A percentile compares a stretch with the other conserved stretches of the same genome.
Conservation (phyloP, 1,140 invertebrate species). For the Drosophila kepulauana region DNA sequence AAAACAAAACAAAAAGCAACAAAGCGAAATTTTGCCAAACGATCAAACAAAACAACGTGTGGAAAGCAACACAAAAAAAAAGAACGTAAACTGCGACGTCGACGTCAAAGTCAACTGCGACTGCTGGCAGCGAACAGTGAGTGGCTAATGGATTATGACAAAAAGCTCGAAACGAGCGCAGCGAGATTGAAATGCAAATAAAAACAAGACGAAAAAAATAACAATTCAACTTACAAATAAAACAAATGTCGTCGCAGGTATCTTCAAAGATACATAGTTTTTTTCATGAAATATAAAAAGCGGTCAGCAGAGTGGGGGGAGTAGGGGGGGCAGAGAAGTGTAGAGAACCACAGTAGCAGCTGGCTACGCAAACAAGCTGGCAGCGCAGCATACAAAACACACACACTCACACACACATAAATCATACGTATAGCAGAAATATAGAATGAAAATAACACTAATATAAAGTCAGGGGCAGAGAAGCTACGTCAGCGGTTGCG, state of each 20-base stretch:
- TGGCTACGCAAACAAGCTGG: slow-evolving; percentile 46
- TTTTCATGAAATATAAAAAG: slow-evolving; percentile 32
- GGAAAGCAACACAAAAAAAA: slow-evolving; percentile 49
- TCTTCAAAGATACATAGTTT: slow-evolving; percentile 55
- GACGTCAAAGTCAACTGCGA: slow-evolving; percentile 11
- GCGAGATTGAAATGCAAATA: slow-evolving; percentile 62
- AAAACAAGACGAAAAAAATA: slow-evolving; percentile 51
- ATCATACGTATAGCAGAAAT: slow-evolving; percentile 67
- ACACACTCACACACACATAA: slow-evolving; percentile 29
- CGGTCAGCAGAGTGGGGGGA: slow-evolving; percentile 6
- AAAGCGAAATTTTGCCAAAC: slow-evolving; percentile 72
- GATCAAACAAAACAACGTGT: slow-evolving; percentile 67
- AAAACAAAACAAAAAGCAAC: slow-evolving; percentile 50
- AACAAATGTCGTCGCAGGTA: slow-evolving; percentile 62
- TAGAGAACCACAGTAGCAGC: slow-evolving; percentile 18
- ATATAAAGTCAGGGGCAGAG: slow-evolving; percentile 77
- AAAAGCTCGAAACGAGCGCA: slow-evolving; percentile 47
- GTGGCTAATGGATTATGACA: slow-evolving; percentile 56
- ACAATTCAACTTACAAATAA: slow-evolving; percentile 64
- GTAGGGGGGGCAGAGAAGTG: slow-evolving; percentile 18
- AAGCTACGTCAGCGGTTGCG: slow-evolving; percentile 52
- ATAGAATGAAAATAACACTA: slow-evolving; percentile 53
- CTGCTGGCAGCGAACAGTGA: slow-evolving; percentile 6
- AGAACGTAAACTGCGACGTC: slow-evolving; percentile 32
- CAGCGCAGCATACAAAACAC: slow-evolving; percentile 39